Evolutionary conservation across 2,113 vertebrate genomes (phyloP), one percentile per base, ranked within the genome.

Genomic region (Mormyrus lacerda): DNA sequence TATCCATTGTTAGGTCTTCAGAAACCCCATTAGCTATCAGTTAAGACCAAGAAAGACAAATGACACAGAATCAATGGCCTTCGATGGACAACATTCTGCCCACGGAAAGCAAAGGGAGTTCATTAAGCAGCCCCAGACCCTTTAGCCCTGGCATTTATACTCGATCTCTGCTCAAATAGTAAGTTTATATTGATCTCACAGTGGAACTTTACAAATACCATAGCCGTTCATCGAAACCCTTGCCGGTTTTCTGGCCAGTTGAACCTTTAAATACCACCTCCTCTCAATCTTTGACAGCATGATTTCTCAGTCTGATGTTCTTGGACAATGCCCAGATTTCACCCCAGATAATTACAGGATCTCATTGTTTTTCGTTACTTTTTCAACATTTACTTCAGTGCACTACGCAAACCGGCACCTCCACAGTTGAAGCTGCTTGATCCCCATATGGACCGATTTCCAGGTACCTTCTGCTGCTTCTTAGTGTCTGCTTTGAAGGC

Each of bases 211-310:
- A 91, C 87, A 91, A 94, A 93, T 90, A 93, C 39, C 89, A 87
- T 45, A 19, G 90, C 90, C 88, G 90, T 88, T 90, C 48, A 93
- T 91, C 85, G 90, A 92, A 92, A 83, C 35, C 53, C 82, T 44
- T 87, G 55, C 73, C 39, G 44, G 73, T 31, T 89, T 92, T 92
- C 89, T 2, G n/a, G 90, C 90, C 58, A 92, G 89, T 47, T 88
- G 90, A 92, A 88, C 79, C 92, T 94, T 91, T 90, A 92, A 92
- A 94, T 91, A 92, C 90, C 91, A 91, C 61, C 89, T 84, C 35
- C 89, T 69, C 69, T 89, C 48, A 9, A 65, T 86, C 88, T 88
- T 69, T 85, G 83, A 91, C 91, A 55, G 87, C 89, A 45, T 90
- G 1, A 0, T 50, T 88, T 11, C 42, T 35, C 45, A 42, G 10